Conservation (phyloP, 2,888 invertebrate species). For the Iphiclides podalirius region DNA sequence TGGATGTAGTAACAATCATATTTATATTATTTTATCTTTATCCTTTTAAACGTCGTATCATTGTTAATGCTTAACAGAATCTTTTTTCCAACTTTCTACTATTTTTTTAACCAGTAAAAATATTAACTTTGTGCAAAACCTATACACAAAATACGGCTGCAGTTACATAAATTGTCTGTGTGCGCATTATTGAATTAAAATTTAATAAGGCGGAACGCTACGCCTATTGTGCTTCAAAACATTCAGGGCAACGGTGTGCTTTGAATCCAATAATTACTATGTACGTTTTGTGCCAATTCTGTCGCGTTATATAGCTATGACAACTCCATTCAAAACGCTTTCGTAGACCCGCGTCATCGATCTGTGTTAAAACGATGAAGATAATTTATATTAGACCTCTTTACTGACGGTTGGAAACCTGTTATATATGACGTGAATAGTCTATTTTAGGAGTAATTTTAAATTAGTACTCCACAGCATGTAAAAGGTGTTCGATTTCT, state of each 20-base stretch:
- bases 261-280: not conserved
- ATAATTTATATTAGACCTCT: slow-evolving; percentile 19
- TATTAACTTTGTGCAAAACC: no score
- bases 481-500: no score
- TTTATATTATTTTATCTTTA: no score
- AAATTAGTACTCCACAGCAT: no score
- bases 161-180: not conserved
- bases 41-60: no score
- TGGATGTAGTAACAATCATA: no score
- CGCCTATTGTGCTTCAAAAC: not conserved
- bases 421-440: no score
- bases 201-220: not conserved
- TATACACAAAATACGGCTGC: not conserved
- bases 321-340: slow-evolving; percentile 16
- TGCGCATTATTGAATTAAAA: no score
- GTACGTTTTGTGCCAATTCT: slow-evolving; percentile 7
- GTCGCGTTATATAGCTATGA: slow-evolving; percentile 5
- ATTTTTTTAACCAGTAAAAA: no score
- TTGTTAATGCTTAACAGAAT: not conserved
- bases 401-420: no score
- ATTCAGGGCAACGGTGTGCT: not conserved
- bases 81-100: no score
- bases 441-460: no score
- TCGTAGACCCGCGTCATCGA: slow-evolving; percentile 2
- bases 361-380: slow-evolving; percentile 6